Base-by-base conservation (phyloP, 2,888 invertebrate genomes). In the Megamerina dolium region DNA sequence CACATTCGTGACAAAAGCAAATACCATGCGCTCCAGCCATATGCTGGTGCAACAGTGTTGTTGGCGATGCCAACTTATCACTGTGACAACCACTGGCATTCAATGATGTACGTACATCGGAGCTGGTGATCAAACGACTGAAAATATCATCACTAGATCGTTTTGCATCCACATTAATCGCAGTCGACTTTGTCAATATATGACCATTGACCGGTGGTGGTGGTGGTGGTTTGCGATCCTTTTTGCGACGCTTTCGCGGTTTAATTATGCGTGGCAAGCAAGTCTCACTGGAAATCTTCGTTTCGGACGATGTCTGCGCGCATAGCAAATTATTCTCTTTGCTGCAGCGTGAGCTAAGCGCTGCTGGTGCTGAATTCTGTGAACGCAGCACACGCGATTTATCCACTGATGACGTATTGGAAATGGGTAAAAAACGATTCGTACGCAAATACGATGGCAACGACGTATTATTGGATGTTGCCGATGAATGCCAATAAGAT, bases 241-340 rank as follows among this genome's bases (percentile, higher is more conserved):
- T 91, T 81, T 90, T 91, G 65, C 90, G 81, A 39, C 91, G 79
- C 67, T 91, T 91, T 37, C 91, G 75, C 5, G 90, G 90, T 69
- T 91, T 91, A 60, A 91, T 90, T 52, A 91, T 89, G 56, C 91
- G 78, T 52, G 90, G 90, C 62, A 90, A 73, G 73, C 85, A 85
- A 52, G 83, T 85, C 17, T 51, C 49, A 31, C 43, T 53, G 12
- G 20, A 27, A 9, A 13, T 20, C 14, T 31, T 31, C 37, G 10
- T 14, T 32, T 6, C 29, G 49, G 29, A 38, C 30, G 10, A 43
- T 42, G 41, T 13, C 50, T 46, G n/a, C 23, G n/a, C 3, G 29
- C 12, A 9, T 13, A 10, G 5, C 41, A 14, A 4, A 5, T 13
- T 6, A 37, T 51, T 50, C 12, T 59, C 53, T 20, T 53, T 56